These are phyloP conservation scores for Ctena decussata DNA, from an alignment of 2,888 invertebrate genomes.

Conservation along the genomic window DNA sequence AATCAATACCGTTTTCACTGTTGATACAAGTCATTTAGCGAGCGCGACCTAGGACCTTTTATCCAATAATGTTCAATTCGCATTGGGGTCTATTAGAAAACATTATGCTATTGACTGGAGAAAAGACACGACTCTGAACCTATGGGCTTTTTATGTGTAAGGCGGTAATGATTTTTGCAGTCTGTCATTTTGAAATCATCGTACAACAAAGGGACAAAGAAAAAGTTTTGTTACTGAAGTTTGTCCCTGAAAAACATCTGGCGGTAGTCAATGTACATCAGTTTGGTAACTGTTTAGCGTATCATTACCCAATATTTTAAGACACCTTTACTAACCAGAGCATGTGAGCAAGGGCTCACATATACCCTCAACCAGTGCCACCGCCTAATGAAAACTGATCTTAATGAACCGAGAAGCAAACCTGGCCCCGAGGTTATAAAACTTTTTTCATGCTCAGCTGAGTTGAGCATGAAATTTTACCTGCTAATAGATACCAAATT, in stretches of 20 bases:
- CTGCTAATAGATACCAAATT: too few relatives aligned
- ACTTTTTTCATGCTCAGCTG: too few relatives aligned
- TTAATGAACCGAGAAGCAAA: too few relatives aligned
- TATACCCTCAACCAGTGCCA: too few relatives aligned
- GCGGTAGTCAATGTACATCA: background rate
- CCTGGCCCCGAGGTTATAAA: too few relatives aligned
- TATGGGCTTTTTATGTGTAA: constrained; percentile 15
- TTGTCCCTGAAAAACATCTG: background rate
- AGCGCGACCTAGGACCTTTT: constrained; percentile 32
- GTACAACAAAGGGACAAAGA: constrained; percentile 7
- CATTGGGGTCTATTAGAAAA: constrained; percentile 22
- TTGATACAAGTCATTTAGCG: constrained; percentile 45
- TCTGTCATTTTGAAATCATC: background rate
- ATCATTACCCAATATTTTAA: too few relatives aligned
- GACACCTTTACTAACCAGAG: too few relatives aligned
- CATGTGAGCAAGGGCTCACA: too few relatives aligned
- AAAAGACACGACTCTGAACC: background rate
- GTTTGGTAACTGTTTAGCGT: too few relatives aligned
- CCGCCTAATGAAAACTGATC: too few relatives aligned
- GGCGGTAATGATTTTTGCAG: constrained; percentile 5
- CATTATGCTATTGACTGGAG: constrained; percentile 16
- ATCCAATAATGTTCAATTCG: constrained; percentile 22
- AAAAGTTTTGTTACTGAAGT: background rate
- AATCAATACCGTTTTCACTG: constrained; percentile 52
- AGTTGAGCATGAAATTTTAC: too few relatives aligned